These are phyloP conservation scores for Acromyrmex echinatior DNA, from an alignment of 1,140 invertebrate species.

Conservation along the genomic window DNA sequence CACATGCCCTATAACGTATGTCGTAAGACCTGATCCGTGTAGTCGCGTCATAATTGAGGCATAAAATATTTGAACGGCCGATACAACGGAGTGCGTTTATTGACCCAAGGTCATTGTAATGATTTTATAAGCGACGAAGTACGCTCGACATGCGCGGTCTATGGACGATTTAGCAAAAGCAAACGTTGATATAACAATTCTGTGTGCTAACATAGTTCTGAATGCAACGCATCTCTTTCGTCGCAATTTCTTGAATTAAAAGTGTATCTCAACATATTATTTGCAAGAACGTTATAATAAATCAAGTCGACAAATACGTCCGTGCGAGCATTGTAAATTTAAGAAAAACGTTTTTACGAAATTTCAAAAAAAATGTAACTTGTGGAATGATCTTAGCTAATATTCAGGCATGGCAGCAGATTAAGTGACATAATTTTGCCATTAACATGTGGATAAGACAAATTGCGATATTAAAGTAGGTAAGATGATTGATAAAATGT, in stretches of 20 bases:
- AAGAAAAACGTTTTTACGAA: background rate
- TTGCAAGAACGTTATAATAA: background rate
- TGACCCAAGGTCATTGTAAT: conserved; percentile 60
- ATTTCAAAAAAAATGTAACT: background rate
- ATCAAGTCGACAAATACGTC: background rate
- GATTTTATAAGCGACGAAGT: conserved; percentile 41
- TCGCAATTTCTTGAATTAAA: background rate
- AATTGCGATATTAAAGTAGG: conserved; percentile 68
- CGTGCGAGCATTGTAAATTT: background rate
- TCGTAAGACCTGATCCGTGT: background rate
- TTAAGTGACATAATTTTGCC: conserved; percentile 73
- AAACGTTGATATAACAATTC: conserved; percentile 30
- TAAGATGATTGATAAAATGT: conserved; percentile 36
- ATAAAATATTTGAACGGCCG: conserved; percentile 34
- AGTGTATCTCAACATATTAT: conserved; percentile 2
- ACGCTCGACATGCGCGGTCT: conserved; percentile 24
- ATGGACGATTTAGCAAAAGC: background rate
- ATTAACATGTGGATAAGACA: conserved; percentile 68
- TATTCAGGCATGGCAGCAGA: conserved; percentile 40
- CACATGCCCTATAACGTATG: background rate
- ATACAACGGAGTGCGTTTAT: conserved; percentile 50
- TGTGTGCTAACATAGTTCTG: background rate
- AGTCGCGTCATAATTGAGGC: conserved; percentile 3
- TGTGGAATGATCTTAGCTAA: conserved; percentile 2
- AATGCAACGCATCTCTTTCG: background rate